phyloP scores from a whole-genome alignment of 2,888 invertebrate genomes.

The Halictus ligatus region DNA sequence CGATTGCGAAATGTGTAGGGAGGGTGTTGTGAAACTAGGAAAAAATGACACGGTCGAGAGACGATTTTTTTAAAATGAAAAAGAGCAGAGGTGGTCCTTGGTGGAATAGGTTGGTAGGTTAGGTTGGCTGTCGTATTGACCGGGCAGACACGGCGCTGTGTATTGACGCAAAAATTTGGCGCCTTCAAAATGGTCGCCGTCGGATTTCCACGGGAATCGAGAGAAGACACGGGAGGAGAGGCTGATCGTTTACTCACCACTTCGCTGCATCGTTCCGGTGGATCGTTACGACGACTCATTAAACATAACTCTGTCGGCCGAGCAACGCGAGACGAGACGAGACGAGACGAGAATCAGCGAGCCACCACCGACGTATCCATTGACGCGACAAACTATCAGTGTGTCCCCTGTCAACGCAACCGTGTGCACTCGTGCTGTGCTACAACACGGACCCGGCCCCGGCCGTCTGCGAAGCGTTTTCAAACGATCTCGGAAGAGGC shows the following conservation, averaged over 20 bases:
- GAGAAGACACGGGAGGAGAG: not conserved
- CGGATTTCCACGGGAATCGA: slow-evolving; percentile 12
- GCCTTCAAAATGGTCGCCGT: slow-evolving; percentile 77
- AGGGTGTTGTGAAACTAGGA: not conserved
- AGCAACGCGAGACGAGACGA: slow-evolving; percentile 29
- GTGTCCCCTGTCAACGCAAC: slow-evolving; percentile 44
- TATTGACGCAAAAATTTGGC: slow-evolving; percentile 78
- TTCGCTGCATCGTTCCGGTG: slow-evolving; percentile 75
- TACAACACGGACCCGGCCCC: slow-evolving; percentile 48
- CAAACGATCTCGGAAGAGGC: slow-evolving; percentile 64
- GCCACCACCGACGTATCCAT: slow-evolving; percentile 56
- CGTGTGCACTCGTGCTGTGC: slow-evolving; percentile 39
- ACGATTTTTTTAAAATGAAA: slow-evolving; percentile 21
- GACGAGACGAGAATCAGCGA: slow-evolving; percentile 32
- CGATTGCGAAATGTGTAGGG: not conserved
- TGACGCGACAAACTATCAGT: slow-evolving; percentile 57
- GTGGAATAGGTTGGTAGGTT: slow-evolving; percentile 66
- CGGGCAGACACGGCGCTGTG: slow-evolving; percentile 64
- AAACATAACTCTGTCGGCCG: slow-evolving; percentile 65
- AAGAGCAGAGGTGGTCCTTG: slow-evolving; percentile 22
- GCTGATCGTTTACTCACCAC: slow-evolving; percentile 69
- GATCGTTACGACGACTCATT: slow-evolving; percentile 59
- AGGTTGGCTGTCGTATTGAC: slow-evolving; percentile 74
- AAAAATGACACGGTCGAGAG: slow-evolving; percentile 8
- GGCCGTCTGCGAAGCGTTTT: slow-evolving; percentile 56